phyloP scores from a whole-genome alignment of 2,797 vertebrate species.

The Salmo trutta region DNA sequence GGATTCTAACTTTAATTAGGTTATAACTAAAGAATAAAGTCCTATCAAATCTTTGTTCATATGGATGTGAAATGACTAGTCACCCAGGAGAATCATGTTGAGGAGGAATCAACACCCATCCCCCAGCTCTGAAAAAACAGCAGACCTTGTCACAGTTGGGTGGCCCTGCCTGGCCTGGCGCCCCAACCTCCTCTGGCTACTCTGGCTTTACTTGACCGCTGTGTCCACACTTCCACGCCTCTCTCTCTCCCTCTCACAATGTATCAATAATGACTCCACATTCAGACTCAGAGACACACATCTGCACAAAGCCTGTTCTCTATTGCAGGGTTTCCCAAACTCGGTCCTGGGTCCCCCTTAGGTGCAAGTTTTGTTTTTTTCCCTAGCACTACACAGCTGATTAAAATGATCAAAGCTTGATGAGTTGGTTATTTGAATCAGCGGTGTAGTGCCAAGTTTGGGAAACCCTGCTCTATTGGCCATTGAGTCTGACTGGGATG shows the following conservation, averaged over 20 bases:
- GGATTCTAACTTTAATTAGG: not conserved
- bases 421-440: no score
- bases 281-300: slow-evolving; percentile 30
- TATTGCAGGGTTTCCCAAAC: not conserved
- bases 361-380: no score
- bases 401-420: no score
- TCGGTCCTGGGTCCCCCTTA: no score
- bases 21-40: not conserved
- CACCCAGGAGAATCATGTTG: not conserved
- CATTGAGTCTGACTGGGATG: slow-evolving; percentile 34
- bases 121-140: not conserved
- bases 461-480: slow-evolving; percentile 1
- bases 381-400: no score
- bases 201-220: not conserved
- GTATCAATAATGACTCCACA: slow-evolving; percentile 44
- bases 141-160: not conserved
- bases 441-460: no score
- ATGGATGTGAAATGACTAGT: not conserved
- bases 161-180: not conserved
- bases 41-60: not conserved
- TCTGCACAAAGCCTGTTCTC: slow-evolving; percentile 38
- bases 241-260: not conserved
- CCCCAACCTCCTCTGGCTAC: not conserved
- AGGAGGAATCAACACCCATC: not conserved
- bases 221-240: not conserved